These are phyloP conservation scores for Phoeniculus purpureus DNA, from an alignment of 2,797 vertebrate species.

Conservation along the genomic window DNA sequence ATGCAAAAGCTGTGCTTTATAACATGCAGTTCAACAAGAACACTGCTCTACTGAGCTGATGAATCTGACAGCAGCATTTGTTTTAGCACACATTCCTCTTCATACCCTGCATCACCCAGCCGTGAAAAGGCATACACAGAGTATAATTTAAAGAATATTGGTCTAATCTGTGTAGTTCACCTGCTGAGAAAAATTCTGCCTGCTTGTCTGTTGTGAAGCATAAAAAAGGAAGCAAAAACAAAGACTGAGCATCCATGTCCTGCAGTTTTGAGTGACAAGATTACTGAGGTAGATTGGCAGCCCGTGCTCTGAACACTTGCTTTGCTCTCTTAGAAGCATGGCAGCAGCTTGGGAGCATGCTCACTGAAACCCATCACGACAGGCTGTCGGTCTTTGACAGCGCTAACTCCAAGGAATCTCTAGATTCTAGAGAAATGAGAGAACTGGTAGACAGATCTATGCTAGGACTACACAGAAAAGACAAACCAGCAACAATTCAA, in stretches of 20 bases:
- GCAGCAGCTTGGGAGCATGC: neutral
- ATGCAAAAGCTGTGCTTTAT: constrained; percentile 42
- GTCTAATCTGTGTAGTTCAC: constrained; percentile 39
- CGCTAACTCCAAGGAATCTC: neutral
- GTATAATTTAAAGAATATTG: constrained; percentile 61
- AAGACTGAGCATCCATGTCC: neutral
- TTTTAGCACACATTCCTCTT: constrained; percentile 71
- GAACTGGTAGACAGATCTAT: neutral
- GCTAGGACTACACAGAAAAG: neutral
- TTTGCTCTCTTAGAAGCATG: neutral
- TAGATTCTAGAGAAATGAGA: neutral
- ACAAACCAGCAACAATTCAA: neutral
- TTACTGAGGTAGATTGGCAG: neutral
- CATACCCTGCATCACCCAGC: constrained; percentile 44
- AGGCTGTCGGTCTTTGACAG: neutral
- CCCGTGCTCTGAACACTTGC: neutral
- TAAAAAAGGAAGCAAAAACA: neutral
- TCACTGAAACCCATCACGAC: neutral
- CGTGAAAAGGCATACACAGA: constrained; percentile 63
- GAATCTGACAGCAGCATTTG: constrained; percentile 68
- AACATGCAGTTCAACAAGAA: constrained; percentile 68
- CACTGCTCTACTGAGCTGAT: constrained; percentile 47
- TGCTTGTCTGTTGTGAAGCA: constrained; percentile 12
- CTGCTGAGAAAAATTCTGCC: constrained; percentile 39
- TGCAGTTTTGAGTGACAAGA: neutral